These are phyloP conservation scores for Illadopsis cleaveri DNA, from an alignment of 2,113 vertebrate species.

Conservation along the genomic window DNA sequence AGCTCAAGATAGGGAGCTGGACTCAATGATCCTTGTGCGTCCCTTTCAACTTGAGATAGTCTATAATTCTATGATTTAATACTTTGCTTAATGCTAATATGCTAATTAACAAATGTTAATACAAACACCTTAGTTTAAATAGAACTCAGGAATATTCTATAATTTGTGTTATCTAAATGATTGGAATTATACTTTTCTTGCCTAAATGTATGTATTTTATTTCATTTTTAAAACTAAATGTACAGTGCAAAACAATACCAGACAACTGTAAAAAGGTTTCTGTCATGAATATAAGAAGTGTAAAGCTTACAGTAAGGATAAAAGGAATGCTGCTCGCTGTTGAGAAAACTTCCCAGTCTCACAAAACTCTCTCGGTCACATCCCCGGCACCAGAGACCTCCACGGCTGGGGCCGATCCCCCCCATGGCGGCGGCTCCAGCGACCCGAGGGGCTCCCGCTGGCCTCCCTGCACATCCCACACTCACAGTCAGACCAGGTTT, in stretches of 20 bases:
- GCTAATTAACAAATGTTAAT: neutral
- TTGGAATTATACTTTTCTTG: neutral
- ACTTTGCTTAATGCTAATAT: neutral
- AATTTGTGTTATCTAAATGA: neutral
- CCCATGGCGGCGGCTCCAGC: rapidly evolving
- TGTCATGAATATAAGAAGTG: neutral
- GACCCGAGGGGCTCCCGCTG: rapidly evolving
- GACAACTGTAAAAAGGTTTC: neutral
- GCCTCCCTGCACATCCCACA: neutral
- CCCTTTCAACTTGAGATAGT: neutral
- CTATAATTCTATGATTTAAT: neutral
- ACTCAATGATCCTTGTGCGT: neutral
- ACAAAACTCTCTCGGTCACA: rapidly evolving
- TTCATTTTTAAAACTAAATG: neutral
- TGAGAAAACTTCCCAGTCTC: too few relatives aligned
- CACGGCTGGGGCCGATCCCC: rapidly evolving
- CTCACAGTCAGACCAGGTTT: neutral
- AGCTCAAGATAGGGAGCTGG: neutral
- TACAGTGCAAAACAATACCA: neutral
- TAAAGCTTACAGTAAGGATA: neutral
- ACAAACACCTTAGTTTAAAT: neutral
- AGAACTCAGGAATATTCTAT: neutral
- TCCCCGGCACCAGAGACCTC: neutral
- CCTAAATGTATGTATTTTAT: neutral
- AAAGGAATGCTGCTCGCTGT: neutral